Conservation (phyloP, 2,113 vertebrate genomes). For the Oxygymnocypris stewartii region DNA sequence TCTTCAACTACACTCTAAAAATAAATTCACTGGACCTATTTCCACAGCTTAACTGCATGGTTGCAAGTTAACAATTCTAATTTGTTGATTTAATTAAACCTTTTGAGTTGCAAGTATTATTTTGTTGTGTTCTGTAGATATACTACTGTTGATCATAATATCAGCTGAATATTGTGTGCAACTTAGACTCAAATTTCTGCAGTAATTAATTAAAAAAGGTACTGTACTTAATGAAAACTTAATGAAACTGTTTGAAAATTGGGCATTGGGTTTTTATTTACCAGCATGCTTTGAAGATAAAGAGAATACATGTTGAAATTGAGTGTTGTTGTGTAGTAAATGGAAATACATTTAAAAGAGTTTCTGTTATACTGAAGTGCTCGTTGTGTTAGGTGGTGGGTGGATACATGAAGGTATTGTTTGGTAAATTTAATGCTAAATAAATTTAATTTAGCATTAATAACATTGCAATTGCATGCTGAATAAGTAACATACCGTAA, state of each 20-base stretch:
- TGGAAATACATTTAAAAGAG: too few relatives aligned
- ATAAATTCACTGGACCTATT: neutral
- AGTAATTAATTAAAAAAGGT: neutral
- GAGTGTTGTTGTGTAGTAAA: neutral
- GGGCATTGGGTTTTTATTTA: neutral
- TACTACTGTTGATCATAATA: slow-evolving; percentile 5
- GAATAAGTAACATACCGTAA: neutral
- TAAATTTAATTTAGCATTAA: too few relatives aligned
- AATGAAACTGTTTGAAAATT: slow-evolving; percentile 4
- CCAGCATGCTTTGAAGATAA: neutral
- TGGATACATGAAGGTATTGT: neutral
- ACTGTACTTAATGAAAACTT: neutral
- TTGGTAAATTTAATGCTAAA: too few relatives aligned
- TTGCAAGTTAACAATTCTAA: neutral
- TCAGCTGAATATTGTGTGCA: neutral
- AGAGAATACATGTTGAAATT: neutral
- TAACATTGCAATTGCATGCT: too few relatives aligned
- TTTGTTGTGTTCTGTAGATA: neutral
- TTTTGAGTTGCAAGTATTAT: neutral
- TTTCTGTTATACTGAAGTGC: too few relatives aligned
- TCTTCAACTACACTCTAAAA: neutral
- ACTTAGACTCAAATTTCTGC: neutral
- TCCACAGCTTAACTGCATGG: neutral
- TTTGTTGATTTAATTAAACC: neutral
- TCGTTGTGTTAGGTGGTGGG: neutral